These are phyloP conservation scores for Nilaparvata lugens DNA, from an alignment of 1,140 invertebrate species.

Conservation along the genomic window DNA sequence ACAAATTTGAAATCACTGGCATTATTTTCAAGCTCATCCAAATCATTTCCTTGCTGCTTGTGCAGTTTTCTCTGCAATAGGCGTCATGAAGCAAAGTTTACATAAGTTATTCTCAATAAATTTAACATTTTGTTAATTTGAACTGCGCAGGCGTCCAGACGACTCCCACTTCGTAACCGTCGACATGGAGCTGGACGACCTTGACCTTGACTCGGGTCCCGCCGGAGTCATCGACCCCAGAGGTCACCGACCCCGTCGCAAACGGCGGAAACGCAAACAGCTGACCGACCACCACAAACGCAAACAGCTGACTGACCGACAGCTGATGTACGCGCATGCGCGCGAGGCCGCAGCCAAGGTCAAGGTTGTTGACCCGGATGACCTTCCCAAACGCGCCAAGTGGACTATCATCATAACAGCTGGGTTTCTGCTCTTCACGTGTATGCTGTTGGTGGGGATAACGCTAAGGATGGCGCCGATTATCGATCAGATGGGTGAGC, in stretches of 20 bases:
- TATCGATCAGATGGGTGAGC: slow-evolving; percentile 88
- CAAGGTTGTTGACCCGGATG: slow-evolving; percentile 49
- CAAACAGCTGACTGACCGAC: neutral
- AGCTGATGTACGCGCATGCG: neutral
- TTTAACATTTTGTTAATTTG: too few species aligned
- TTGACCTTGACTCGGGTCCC: neutral
- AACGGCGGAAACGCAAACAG: neutral
- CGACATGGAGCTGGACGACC: slow-evolving; percentile 16
- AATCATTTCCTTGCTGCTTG: too few species aligned
- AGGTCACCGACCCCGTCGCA: neutral
- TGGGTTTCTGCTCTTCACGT: slow-evolving; percentile 73
- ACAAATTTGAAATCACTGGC: too few species aligned
- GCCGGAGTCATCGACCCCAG: slow-evolving; percentile 5
- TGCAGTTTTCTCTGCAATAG: too few species aligned
- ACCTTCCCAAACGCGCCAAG: slow-evolving; percentile 66
- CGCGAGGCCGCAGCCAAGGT: neutral
- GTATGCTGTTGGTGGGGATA: slow-evolving; percentile 76
- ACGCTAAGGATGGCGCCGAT: slow-evolving; percentile 82
- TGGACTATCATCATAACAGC: slow-evolving; percentile 85
- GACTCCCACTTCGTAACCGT: slow-evolving; percentile 21
- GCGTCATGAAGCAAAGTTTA: too few species aligned
- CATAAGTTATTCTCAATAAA: too few species aligned
- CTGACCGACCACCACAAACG: neutral
- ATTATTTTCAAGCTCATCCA: too few species aligned
- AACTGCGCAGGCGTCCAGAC: neutral